Percentiles rank a stretch among this genome's conserved stretches.
These are phyloP conservation scores for Rhinichthys osculus DNA, from an alignment of 2,797 vertebrate genomes.

Conservation along the genomic window DNA sequence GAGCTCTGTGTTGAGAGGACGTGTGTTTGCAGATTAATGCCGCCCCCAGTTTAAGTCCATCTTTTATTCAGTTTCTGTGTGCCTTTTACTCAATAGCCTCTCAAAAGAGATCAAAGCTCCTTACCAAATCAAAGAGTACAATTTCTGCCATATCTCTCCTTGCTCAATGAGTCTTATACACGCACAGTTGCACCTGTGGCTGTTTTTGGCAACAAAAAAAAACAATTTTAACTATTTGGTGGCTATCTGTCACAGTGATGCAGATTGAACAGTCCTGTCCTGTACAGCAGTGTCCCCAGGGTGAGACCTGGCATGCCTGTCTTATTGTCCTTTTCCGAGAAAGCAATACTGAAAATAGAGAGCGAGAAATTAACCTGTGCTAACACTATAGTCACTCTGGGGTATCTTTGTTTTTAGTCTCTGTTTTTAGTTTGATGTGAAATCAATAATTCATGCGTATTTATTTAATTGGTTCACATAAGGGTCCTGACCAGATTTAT, in stretches of 20 bases:
- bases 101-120: slow-evolving; percentile 73
- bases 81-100: slow-evolving; percentile 41
- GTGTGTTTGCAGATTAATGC: slow-evolving; percentile 26
- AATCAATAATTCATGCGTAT: slow-evolving; percentile 11
- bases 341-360: not conserved
- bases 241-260: not conserved
- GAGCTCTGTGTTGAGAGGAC: not conserved
- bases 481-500: not conserved
- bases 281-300: not conserved
- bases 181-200: not conserved
- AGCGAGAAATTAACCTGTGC: not conserved
- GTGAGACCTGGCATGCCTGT: not conserved
- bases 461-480: not conserved
- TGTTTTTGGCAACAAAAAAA: slow-evolving; percentile 4
- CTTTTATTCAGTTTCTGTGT: slow-evolving; percentile 58
- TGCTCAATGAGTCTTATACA: not conserved
- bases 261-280: not conserved
- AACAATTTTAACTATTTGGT: slow-evolving; percentile 12
- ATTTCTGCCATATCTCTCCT: slow-evolving; percentile 44
- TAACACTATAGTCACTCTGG: not conserved
- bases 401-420: not conserved
- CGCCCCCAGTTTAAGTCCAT: slow-evolving; percentile 39
- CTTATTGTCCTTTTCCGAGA: not conserved
- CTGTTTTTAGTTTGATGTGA: not conserved
- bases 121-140: slow-evolving; percentile 56